These are phyloP conservation scores for Holothuria scabra DNA, from an alignment of 53 echinoderm and acorn worm species.

Conservation along the genomic window DNA sequence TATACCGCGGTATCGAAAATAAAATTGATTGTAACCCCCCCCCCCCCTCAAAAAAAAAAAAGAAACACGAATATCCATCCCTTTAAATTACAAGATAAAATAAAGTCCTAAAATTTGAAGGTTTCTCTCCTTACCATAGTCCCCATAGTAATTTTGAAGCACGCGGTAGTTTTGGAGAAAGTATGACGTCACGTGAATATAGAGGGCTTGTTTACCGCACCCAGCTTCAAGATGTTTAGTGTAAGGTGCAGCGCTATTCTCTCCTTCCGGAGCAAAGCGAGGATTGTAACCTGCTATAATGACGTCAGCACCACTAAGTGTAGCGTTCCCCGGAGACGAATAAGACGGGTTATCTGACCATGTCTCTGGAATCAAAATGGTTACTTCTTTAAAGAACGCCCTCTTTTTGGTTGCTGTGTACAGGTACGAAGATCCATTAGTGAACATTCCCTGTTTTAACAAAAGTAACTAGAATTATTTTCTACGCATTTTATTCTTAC, in stretches of 20 bases:
- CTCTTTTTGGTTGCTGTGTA: constrained; percentile 57
- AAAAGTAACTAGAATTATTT: too few relatives aligned
- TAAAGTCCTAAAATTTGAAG: too few relatives aligned
- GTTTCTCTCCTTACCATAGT: background rate
- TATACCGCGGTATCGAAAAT: too few relatives aligned
- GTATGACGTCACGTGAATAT: constrained; percentile 57
- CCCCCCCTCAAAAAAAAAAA: too few relatives aligned
- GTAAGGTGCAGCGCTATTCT: constrained; percentile 41
- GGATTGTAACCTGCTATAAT: constrained; percentile 72
- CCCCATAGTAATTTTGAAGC: background rate
- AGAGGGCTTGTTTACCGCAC: constrained; percentile 58
- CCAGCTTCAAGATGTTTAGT: constrained; percentile 67
- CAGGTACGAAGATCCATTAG: constrained; percentile 57
- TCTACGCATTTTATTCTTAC: too few relatives aligned
- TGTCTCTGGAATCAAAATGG: constrained; percentile 61
- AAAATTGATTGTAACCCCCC: too few relatives aligned
- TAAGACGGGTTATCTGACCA: constrained; percentile 59
- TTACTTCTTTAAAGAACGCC: constrained; percentile 35
- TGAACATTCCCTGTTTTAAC: constrained; percentile 58
- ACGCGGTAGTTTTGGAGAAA: constrained; percentile 28
- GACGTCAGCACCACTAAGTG: constrained; percentile 63
- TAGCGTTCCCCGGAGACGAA: constrained; percentile 53
- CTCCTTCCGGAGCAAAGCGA: constrained; percentile 56
- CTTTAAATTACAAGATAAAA: too few relatives aligned
- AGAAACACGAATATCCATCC: too few relatives aligned